Base-by-base conservation (phyloP, 2,888 invertebrate species). In the Alsophila aescularia region DNA sequence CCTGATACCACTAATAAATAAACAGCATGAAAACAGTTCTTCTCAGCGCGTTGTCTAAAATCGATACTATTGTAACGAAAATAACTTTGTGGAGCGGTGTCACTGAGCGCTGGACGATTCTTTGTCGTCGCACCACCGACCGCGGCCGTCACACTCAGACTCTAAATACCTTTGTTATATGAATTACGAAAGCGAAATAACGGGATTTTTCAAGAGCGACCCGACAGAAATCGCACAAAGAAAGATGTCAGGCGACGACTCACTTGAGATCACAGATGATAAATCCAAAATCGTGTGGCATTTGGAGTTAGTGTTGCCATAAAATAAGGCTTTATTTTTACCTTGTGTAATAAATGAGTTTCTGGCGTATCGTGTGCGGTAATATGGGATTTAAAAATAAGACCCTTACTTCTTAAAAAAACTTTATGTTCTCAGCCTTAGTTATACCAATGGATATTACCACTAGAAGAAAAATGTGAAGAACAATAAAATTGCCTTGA, bases 131-230 rank as follows among this genome's bases (percentile, higher is more conserved):
- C 72, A 77, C 66, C 69, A 75, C 72, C 75, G 77, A 79, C 69
- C 69, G 72, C 75, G 65, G 67, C 73, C 70, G 75, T 79, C 77
- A 77, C 79, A 81, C 79, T 72, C 75, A 77, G 83, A 80, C 77
- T 81, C 76, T 77, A 78, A 81, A 79, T 79, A 80, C 81, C 83
- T 88, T 89, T 85, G 85, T 87, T 85, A 85, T 62, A 83, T 77
- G 80, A 83, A 83, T 86, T 87, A 86, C 83, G 85, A 88, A 85
- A 87, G 87, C 78, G 74, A 84, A 86, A 79, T 90, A 90, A 90
- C 89, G 90, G 90, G 87, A 90, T 83, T 83, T 24, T 84, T 83
- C 81, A 81, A 78, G 83, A 83, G 75, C 83, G 79, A 82, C 79
- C 81, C 75, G 70, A 83, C 76, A 80, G 76, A 79, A 79, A 83